Evolutionary conservation across 2,888 invertebrate species (phyloP).

Genomic region (Platycheirus albimanus): DNA sequence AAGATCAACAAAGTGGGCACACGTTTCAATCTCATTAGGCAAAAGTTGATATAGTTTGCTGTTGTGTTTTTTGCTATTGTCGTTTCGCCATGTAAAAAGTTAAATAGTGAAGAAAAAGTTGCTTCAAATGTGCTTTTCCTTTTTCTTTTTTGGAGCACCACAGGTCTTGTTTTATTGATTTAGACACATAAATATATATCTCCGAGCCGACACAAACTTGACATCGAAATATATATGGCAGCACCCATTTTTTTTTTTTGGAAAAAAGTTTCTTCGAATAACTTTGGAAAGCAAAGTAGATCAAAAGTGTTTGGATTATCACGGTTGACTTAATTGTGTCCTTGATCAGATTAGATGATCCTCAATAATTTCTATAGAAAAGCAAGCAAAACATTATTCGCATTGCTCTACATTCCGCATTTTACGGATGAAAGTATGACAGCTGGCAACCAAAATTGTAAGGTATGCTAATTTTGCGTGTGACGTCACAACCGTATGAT

Average conservation of each 20-base stretch:
- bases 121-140: slow-evolving; percentile 33
- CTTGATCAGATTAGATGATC: slow-evolving; percentile 6
- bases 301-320: background rate
- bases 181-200: slow-evolving; percentile 22
- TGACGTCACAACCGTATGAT: no score
- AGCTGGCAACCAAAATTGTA: no score
- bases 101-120: slow-evolving; percentile 35
- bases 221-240: slow-evolving; percentile 48
- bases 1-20: slow-evolving; percentile 55
- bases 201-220: slow-evolving; percentile 53
- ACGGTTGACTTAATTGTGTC: background rate
- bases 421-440: no score
- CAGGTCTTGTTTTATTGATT: slow-evolving; percentile 2
- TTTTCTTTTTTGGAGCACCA: slow-evolving; percentile 29
- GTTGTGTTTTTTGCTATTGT: slow-evolving; percentile 17
- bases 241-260: background rate
- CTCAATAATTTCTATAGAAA: no score
- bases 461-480: no score
- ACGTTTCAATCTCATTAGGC: slow-evolving; percentile 69
- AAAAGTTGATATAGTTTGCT: slow-evolving; percentile 31
- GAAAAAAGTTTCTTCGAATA: background rate
- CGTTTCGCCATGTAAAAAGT: slow-evolving; percentile 32
- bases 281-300: background rate
- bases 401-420: no score
- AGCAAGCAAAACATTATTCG: no score